A percentile compares a stretch with the other conserved stretches of the same genome.
Evolutionary conservation across 2,888 invertebrate species (phyloP).

Genomic region (Barypeithes pellucidus): DNA sequence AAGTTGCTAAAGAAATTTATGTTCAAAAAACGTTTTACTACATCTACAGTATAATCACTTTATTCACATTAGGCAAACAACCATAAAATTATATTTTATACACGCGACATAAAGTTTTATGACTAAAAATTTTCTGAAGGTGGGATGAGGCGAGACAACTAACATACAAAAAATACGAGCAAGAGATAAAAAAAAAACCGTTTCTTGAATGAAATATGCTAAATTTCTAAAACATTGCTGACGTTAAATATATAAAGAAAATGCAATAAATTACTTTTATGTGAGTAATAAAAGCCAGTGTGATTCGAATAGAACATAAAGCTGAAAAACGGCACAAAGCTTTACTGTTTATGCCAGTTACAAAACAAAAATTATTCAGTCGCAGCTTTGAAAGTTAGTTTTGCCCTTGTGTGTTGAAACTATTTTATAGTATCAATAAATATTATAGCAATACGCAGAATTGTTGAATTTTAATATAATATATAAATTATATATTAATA

Average conservation of each 20-base stretch:
- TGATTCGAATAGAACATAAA: slow-evolving; percentile 36
- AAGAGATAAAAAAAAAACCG: slow-evolving; percentile 7
- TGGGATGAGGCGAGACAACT: slow-evolving; percentile 16
- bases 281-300: slow-evolving; percentile 38
- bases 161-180: slow-evolving; percentile 8
- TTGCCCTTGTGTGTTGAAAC: neutral
- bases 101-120: slow-evolving; percentile 26
- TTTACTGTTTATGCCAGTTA: slow-evolving; percentile 35
- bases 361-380: slow-evolving; percentile 34
- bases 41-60: neutral
- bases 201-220: slow-evolving; percentile 15
- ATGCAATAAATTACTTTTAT: slow-evolving; percentile 46
- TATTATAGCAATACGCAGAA: neutral
- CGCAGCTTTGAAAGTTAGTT: slow-evolving; percentile 15
- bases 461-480: neutral
- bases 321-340: slow-evolving; percentile 33
- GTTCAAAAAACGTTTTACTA: too few relatives aligned
- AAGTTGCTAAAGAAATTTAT: too few relatives aligned
- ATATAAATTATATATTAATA: neutral
- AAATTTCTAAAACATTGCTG: slow-evolving; percentile 30
- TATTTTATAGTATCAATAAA: neutral
- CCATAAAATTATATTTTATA: slow-evolving; percentile 24
- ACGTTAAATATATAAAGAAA: slow-evolving; percentile 30
- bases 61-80: slow-evolving; percentile 13
- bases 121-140: neutral